Evolutionary conservation across 30 jellyfish, hydroid and myxozoan genomes (phyloP).

Genomic region (Cassiopea xamachana): DNA sequence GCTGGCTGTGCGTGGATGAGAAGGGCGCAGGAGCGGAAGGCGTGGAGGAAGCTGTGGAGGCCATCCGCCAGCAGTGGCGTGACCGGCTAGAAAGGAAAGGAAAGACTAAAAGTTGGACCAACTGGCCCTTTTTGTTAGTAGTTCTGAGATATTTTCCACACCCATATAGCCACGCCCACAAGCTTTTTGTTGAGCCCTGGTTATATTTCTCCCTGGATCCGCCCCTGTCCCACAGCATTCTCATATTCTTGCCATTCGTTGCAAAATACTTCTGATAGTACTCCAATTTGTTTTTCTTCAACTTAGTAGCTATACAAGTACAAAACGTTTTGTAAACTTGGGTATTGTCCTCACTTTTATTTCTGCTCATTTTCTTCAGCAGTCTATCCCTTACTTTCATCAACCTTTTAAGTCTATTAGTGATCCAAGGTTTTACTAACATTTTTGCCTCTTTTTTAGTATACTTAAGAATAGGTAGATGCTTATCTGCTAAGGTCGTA

Average conservation of each 20-base stretch:
- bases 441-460: neutral
- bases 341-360: neutral
- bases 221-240: neutral
- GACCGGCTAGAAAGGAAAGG: too few relatives aligned
- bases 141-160: too few relatives aligned
- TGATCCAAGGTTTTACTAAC: neutral
- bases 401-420: neutral
- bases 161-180: too few relatives aligned
- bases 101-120: too few relatives aligned
- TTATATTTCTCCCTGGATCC: too few relatives aligned
- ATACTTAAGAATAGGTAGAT: neutral
- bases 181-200: too few relatives aligned
- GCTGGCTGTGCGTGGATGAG: too few relatives aligned
- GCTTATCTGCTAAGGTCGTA: neutral
- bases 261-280: constrained; percentile 17
- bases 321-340: neutral
- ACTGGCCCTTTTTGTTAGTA: too few relatives aligned
- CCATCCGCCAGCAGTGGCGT: too few relatives aligned
- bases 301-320: constrained; percentile 3
- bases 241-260: constrained; percentile 10
- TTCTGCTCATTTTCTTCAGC: neutral
- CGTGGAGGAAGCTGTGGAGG: too few relatives aligned
- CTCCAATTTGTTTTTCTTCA: constrained; percentile 10
- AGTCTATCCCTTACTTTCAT: neutral
- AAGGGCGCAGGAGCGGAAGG: too few relatives aligned